Base-by-base conservation (phyloP, 2,888 invertebrate species). In the Drosophila suboccidentalis region DNA sequence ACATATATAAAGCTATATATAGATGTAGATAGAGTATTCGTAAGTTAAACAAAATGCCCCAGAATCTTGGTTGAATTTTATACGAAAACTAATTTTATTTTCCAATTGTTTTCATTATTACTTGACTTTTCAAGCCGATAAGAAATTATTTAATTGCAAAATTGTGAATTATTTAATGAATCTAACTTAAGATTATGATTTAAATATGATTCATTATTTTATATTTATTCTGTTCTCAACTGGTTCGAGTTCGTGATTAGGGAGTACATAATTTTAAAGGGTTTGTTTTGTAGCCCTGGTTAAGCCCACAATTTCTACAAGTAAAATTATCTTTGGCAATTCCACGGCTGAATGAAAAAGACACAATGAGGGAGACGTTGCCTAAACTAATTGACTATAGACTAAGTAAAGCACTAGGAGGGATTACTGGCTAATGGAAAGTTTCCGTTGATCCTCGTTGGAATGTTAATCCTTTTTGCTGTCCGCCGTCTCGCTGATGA, bases 321-420 rank as follows among this genome's bases (percentile, higher is more conserved):
- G 39, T 43, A 75, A 71, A 38, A 54, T 72, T 58, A 89, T 85
- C 82, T 81, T 85, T 84, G 84, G 89, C 87, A 73, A 74, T 71
- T 81, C 67, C 87, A 81, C 74, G 61, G 72, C 50, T 38, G 38
- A 38, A 38, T 38, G 38, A n/a, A 38, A 60, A 50, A 51, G 15
- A 57, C 36, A 43, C 50, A 36, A 63, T 55, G 69, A 75, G 62
- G 76, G 69, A 73, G 50, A 59, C 43, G 11, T 59, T 8, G 39
- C 15, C 71, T 78, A 78, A 39, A 38, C 58, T 69, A 75, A 65
- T 54, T 80, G 58, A 66, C 87, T 87, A 88, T 19, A 15, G 43
- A 47, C 88, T 82, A 82, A 60, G 58, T 82, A 82, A 83, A 66
- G 87, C 82, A 72, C 86, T 89, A 87, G 89, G 82, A 87, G 80